phyloP scores from a whole-genome alignment of 2,888 invertebrate species.

The Dermolepida albohirtum region DNA sequence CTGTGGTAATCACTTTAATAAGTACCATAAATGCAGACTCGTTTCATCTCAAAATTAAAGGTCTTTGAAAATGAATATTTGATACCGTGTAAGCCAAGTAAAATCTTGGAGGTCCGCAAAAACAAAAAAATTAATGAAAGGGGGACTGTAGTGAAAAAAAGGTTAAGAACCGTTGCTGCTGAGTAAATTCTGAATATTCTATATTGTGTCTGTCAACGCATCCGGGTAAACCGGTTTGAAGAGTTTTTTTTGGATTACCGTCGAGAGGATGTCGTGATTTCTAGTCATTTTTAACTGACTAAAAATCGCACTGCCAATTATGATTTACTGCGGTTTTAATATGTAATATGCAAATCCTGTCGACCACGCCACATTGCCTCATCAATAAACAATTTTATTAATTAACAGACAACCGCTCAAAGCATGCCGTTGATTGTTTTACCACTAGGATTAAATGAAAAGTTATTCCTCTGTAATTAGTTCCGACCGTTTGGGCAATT shows the following conservation, averaged over 20 bases:
- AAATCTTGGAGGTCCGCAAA: too few relatives aligned
- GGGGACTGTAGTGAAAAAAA: too few relatives aligned
- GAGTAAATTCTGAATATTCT: too few relatives aligned
- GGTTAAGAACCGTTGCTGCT: too few relatives aligned
- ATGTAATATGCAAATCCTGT: conserved; percentile 11
- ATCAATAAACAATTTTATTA: conserved; percentile 18
- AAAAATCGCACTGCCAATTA: conserved; percentile 26
- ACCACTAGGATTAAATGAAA: conserved; percentile 18
- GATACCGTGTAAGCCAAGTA: too few relatives aligned
- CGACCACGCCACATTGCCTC: conserved; percentile 10
- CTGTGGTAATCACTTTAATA: too few relatives aligned
- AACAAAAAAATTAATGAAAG: too few relatives aligned
- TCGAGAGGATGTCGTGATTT: conserved; percentile 10
- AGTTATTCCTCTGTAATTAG: conserved; percentile 6
- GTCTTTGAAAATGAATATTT: too few relatives aligned
- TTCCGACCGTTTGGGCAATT: neutral
- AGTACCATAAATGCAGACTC: too few relatives aligned
- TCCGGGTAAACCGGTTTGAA: conserved; percentile 9
- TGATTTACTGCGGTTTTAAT: conserved; percentile 6
- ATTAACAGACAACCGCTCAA: conserved; percentile 9
- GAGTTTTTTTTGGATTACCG: conserved; percentile 12
- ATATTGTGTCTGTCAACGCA: too few relatives aligned
- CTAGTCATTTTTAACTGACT: conserved; percentile 15
- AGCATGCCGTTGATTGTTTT: conserved; percentile 4
- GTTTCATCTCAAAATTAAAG: too few relatives aligned